These are phyloP conservation scores for Biston stratarius DNA, from an alignment of 2,888 invertebrate species.

Conservation along the genomic window DNA sequence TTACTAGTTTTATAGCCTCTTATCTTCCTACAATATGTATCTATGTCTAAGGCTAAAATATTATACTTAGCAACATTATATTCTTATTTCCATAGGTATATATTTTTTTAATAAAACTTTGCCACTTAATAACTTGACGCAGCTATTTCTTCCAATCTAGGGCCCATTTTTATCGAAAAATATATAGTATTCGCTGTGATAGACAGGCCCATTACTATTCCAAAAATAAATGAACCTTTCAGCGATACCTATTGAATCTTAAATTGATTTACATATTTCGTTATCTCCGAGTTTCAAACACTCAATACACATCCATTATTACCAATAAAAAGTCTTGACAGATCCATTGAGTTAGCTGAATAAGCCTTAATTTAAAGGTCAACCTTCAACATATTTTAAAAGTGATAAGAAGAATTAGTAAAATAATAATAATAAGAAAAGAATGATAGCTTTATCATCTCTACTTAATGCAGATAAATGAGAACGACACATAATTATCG, in stretches of 20 bases:
- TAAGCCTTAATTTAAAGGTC: conserved; percentile 25
- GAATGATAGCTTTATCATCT: too few species aligned
- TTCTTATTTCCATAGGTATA: not conserved
- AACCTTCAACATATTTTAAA: not conserved
- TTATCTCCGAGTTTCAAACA: conserved; percentile 33
- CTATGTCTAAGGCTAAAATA: not conserved
- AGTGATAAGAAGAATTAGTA: not conserved
- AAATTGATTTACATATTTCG: conserved; percentile 41
- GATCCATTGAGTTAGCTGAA: conserved; percentile 30
- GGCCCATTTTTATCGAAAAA: conserved; percentile 14
- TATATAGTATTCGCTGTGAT: conserved; percentile 18
- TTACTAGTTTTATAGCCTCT: conserved; percentile 4
- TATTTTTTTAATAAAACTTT: conserved; percentile 11
- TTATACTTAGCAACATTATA: too few species aligned
- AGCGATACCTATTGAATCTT: conserved; percentile 33
- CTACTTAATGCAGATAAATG: too few species aligned
- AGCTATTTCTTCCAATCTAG: conserved; percentile 5
- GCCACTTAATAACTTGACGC: conserved; percentile 1
- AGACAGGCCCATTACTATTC: conserved; percentile 29
- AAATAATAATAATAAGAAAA: not conserved
- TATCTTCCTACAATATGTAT: conserved; percentile 1
- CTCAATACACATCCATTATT: conserved; percentile 32
- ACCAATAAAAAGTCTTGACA: conserved; percentile 38
- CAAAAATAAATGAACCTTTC: conserved; percentile 29
- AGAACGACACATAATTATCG: too few species aligned